Evolutionary conservation across 2,888 invertebrate species (phyloP), one percentile per base, ranked within the genome.

Genomic region (Andrena fulva): DNA sequence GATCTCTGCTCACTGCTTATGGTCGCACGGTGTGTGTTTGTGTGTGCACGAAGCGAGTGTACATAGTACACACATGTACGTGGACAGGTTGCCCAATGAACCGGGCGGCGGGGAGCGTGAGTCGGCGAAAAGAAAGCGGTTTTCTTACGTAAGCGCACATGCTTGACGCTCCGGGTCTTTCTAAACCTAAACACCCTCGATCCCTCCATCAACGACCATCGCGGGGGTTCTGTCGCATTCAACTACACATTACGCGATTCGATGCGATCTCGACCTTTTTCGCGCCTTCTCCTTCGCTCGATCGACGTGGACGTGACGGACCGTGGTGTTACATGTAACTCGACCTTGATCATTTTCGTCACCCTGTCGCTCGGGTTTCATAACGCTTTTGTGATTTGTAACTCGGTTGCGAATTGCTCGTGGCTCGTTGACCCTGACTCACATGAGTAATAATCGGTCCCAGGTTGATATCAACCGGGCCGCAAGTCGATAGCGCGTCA

Each of bases 111-210:
- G 72, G 86, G 82, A 90, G 86, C 91, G 89, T 89, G 89, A 89
- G 91, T 27, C 56, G 56, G 56, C 89, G 89, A 93, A 93, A 93
- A 93, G 93, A 93, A 93, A 93, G 93, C 93, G 91, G 89, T 77
- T 68, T 64, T 74, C 88, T 92, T 93, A 90, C 89, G 90, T 90
- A 93, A 93, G 85, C 64, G 59, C 75, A 29, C 48, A 52, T 85
- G 80, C 76, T 87, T 87, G 75, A 85, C 31, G 35, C 33, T 8
- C 62, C 6, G n/a, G n/a, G 88, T 90, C 89, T 89, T 91, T 90
- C 87, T 85, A 85, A 89, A 86, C 81, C 20, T 52, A 42, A 42
- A 42, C 42, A 42, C 42, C 42, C 42, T 42, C 42, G 12, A 3
- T 42, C 42, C 42, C 42, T 42, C 42, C 16, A 0, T 42, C 42